Evolutionary conservation across 2,113 vertebrate genomes (phyloP).

Genomic region (Camelus dromedarius): DNA sequence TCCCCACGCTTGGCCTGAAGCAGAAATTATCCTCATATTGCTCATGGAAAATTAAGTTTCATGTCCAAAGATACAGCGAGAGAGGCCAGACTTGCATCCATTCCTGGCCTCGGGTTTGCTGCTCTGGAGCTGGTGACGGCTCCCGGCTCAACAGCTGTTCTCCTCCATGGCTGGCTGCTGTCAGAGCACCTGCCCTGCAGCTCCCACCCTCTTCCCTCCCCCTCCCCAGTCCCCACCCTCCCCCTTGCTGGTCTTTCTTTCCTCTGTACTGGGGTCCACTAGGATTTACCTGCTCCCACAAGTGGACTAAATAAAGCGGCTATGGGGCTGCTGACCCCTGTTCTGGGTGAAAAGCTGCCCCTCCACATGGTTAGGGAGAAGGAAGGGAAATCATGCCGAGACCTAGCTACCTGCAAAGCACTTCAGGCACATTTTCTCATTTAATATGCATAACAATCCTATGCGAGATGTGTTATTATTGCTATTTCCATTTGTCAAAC

Average conservation of each 20-base stretch:
- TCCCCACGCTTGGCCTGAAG: not conserved
- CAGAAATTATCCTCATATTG: not conserved
- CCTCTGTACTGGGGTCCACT: not conserved
- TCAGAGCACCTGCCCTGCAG: not conserved
- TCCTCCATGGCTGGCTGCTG: rapidly evolving
- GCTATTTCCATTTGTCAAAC: not conserved
- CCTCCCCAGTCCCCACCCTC: not conserved
- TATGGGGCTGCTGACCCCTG: too few relatives aligned
- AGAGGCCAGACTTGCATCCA: not conserved
- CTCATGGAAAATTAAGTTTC: not conserved
- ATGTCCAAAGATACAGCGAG: not conserved
- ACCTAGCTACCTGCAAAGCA: not conserved
- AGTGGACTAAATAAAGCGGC: not conserved
- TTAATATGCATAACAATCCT: too few relatives aligned
- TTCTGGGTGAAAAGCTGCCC: not conserved
- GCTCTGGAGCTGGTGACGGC: not conserved
- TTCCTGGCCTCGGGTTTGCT: not conserved
- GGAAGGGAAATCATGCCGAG: not conserved
- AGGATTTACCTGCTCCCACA: not conserved
- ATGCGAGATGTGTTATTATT: not conserved
- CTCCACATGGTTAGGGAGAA: not conserved
- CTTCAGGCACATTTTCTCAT: not conserved
- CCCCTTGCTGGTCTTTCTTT: not conserved
- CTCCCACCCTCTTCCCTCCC: rapidly evolving
- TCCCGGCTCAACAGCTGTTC: rapidly evolving